phyloP scores from a whole-genome alignment of 2,113 vertebrate genomes.

The Ibidorhyncha struthersii region DNA sequence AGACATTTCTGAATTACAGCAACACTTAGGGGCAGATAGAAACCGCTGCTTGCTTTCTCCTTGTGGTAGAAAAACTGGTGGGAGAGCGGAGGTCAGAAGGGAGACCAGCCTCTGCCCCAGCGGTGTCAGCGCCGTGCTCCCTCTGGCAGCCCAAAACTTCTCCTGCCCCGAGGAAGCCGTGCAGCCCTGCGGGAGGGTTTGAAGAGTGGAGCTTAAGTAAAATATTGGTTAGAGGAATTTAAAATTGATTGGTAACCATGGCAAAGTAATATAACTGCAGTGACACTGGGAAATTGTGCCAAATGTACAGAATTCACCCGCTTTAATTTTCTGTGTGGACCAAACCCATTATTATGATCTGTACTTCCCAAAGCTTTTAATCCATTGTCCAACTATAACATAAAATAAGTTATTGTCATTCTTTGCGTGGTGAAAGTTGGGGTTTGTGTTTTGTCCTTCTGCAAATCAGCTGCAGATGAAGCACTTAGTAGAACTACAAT shows the following conservation, averaged over 20 bases:
- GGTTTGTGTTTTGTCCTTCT: background rate
- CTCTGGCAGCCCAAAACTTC: background rate
- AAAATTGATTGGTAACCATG: background rate
- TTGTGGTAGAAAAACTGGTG: background rate
- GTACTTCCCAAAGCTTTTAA: background rate
- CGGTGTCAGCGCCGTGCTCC: rapidly evolving
- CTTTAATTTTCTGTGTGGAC: background rate
- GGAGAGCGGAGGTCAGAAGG: background rate
- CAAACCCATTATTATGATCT: background rate
- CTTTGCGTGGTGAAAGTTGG: background rate
- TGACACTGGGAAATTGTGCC: background rate
- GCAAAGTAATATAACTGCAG: background rate
- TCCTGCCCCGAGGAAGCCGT: rapidly evolving
- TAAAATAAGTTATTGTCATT: background rate
- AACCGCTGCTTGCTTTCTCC: background rate
- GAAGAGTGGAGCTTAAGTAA: background rate
- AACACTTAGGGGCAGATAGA: background rate
- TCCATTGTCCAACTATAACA: background rate
- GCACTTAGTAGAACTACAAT: background rate
- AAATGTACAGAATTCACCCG: background rate
- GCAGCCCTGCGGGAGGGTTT: rapidly evolving
- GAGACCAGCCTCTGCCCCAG: background rate
- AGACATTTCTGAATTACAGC: background rate
- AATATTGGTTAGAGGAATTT: background rate
- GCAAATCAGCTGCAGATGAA: background rate